Conservation (phyloP, 2,797 vertebrate genomes). For the Pangasius djambal region DNA sequence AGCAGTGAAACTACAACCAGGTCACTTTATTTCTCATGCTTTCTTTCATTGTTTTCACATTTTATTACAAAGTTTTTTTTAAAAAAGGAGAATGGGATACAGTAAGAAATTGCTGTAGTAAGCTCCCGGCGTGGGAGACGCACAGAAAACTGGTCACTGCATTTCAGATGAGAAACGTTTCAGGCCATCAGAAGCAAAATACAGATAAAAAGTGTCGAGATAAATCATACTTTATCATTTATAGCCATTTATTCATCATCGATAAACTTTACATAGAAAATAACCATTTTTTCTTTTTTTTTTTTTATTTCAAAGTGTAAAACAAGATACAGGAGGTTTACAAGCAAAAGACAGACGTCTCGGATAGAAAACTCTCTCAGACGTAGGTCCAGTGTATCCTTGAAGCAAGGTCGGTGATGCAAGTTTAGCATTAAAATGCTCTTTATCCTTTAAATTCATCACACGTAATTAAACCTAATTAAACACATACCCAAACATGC, state of each 20-base stretch:
- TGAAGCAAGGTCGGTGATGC: background rate
- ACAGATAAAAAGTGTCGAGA: too few species aligned
- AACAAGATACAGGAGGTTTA: slow-evolving; percentile 10
- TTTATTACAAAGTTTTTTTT: background rate
- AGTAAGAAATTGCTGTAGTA: background rate
- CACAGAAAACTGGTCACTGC: background rate
- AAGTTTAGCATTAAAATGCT: background rate
- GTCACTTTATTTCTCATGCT: background rate
- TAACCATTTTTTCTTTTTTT: background rate
- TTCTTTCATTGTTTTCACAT: background rate
- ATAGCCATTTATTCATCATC: background rate
- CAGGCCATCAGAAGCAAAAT: background rate
- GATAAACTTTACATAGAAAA: background rate
- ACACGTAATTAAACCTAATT: background rate
- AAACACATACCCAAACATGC: background rate
- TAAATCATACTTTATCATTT: background rate
- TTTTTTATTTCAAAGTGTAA: background rate
- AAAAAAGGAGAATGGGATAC: background rate
- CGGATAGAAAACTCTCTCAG: background rate
- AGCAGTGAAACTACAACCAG: background rate
- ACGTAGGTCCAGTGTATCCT: background rate
- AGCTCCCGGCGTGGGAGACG: background rate
- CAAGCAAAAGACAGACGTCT: background rate
- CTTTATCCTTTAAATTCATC: background rate
- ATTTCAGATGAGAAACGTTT: background rate